Base-by-base conservation (phyloP, 2,888 invertebrate species). In the Platypus cylindrus region DNA sequence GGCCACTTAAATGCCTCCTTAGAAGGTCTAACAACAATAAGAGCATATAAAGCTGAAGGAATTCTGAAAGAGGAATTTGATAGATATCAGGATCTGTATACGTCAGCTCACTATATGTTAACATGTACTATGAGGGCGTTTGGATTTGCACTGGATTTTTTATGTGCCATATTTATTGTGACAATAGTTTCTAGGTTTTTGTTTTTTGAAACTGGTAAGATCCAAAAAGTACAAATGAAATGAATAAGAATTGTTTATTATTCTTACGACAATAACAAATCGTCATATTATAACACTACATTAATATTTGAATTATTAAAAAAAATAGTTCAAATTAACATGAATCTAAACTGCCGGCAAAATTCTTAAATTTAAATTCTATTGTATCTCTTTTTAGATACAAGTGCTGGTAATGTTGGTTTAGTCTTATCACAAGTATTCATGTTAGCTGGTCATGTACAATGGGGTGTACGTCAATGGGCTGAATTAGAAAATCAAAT, bases 351-450 rank as follows among this genome's bases (percentile, higher is more conserved):
- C n/a, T n/a, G n/a, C n/a, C n/a, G n/a, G n/a, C n/a, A n/a, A n/a
- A n/a, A n/a, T n/a, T n/a, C n/a, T n/a, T n/a, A n/a, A n/a, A n/a
- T n/a, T n/a, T n/a, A n/a, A n/a, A n/a, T n/a, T n/a, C 11, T 5
- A 25, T 11, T 25, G 12, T 25, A 8, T 25, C 5, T n/a, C 4
- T 5, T 27, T 49, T 32, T 28, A 54, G 54, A 39, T 41, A 44
- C 43, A 2, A 41, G 44, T 16, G 51, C 49, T 24, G 54, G 53
- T 15, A 44, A 47, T 33, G 48, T 52, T 7, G 54, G 53, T 12
- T 57, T 85, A 35, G 82, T 82, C n/a, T 77, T 85, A 32, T 82
- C 83, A 0, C 81, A 84, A 55, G 78, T 81, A 9, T 78, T 84
- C 60, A 73, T 75, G 1, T 67, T 85, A 37, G 80, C 81, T 0